Conservation (phyloP, 2,888 invertebrate species). For the Synergus umbraculus region DNA sequence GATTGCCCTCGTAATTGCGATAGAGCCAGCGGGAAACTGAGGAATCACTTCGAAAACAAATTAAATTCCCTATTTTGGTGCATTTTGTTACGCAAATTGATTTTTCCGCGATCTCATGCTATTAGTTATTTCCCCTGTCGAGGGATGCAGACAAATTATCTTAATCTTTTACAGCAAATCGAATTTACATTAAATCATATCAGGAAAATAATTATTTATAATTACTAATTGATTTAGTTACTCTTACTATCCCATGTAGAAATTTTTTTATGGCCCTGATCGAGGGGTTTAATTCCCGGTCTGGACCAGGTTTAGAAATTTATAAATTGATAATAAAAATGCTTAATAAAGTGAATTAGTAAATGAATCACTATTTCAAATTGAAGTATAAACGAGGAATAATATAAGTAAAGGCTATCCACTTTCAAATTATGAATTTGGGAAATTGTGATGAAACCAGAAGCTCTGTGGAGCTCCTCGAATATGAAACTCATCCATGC, state of each 20-base stretch:
- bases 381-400: not conserved
- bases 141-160: conserved; percentile 1
- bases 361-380: no score
- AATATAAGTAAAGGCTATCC: not conserved
- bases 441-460: not conserved
- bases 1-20: conserved; percentile 10
- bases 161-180: not conserved
- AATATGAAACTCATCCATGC: conserved; percentile 17
- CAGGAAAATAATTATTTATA: not conserved
- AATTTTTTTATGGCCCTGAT: no score
- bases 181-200: not conserved
- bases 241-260: no score
- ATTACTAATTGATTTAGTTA: not conserved
- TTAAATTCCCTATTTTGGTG: conserved; percentile 20
- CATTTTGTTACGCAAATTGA: conserved; percentile 24
- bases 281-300: no score
- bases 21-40: conserved; percentile 9
- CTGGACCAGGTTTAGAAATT: no score
- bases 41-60: conserved; percentile 31
- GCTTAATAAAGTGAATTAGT: no score
- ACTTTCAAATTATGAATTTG: not conserved
- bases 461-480: not conserved
- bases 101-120: conserved; percentile 1
- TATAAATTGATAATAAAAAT: no score
- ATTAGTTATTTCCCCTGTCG: conserved; percentile 2